These are phyloP conservation scores for Brachionus paranguensis DNA, from an alignment of 1,140 invertebrate genomes.

Conservation along the genomic window DNA sequence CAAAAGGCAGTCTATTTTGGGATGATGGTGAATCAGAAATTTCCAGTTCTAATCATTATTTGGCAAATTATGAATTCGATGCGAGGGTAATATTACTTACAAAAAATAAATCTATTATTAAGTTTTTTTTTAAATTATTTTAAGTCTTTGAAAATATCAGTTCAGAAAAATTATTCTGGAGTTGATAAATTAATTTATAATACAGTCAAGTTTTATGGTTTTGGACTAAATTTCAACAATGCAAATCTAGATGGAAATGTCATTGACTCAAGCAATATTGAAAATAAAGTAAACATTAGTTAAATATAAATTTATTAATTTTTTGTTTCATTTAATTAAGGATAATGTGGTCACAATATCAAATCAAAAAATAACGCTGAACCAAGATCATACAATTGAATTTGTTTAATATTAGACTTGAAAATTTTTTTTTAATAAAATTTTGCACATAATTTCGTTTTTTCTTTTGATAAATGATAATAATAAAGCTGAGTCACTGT, in stretches of 20 bases:
- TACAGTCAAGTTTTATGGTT: not conserved
- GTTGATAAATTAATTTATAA: not conserved
- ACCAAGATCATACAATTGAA: not conserved
- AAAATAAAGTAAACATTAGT: not conserved
- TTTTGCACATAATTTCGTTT: not conserved
- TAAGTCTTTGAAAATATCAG: not conserved
- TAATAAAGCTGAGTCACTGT: not conserved
- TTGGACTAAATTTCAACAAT: not conserved
- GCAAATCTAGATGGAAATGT: not conserved
- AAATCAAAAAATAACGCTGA: not conserved
- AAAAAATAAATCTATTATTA: not conserved
- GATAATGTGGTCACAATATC: not conserved
- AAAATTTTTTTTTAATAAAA: not conserved
- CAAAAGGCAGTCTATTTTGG: slow-evolving; percentile 41
- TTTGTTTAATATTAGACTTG: not conserved
- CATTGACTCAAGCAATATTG: not conserved
- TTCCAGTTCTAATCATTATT: not conserved
- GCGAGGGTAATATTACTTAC: not conserved
- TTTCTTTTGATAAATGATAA: not conserved
- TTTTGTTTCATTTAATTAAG: not conserved
- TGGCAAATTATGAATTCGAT: not conserved
- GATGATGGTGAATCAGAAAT: slow-evolving; percentile 41
- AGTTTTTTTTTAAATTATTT: not conserved
- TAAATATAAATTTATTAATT: not conserved
- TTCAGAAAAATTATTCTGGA: not conserved